A percentile compares a stretch with the other conserved stretches of the same genome.
Evolutionary conservation across 1,140 invertebrate species (phyloP).

Genomic region (Drosophila serrata): DNA sequence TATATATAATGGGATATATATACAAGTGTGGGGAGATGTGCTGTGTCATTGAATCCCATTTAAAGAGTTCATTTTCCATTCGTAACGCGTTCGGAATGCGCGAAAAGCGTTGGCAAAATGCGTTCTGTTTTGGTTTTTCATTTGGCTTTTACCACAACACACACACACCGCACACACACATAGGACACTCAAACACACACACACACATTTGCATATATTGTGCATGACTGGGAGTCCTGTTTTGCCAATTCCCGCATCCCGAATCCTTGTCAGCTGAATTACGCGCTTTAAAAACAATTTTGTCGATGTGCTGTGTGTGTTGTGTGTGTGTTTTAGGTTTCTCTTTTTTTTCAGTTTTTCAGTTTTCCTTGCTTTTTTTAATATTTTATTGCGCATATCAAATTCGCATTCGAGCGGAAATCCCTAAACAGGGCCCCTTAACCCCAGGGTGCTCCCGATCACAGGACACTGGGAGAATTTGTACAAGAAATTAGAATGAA

Average conservation of each 20-base stretch:
- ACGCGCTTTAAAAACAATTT: slow-evolving; percentile 83
- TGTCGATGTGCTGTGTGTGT: slow-evolving; percentile 61
- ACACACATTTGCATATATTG: slow-evolving; percentile 29
- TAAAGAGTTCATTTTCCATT: slow-evolving; percentile 79
- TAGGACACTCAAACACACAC: slow-evolving; percentile 14
- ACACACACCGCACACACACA: slow-evolving; percentile 2
- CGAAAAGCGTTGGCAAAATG: slow-evolving; percentile 50
- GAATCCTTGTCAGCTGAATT: slow-evolving; percentile 69
- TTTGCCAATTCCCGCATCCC: neutral
- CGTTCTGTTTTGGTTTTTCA: slow-evolving; percentile 52
- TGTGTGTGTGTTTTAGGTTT: slow-evolving; percentile 40
- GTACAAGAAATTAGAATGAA: neutral
- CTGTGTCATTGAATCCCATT: slow-evolving; percentile 58
- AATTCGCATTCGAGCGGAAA: slow-evolving; percentile 82
- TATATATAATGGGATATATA: neutral
- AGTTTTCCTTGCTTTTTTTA: slow-evolving; percentile 15
- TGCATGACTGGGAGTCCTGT: slow-evolving; percentile 32
- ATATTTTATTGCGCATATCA: slow-evolving; percentile 83
- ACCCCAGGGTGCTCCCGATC: neutral
- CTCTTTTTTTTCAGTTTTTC: neutral
- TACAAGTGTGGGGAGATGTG: neutral
- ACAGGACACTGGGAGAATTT: slow-evolving; percentile 5
- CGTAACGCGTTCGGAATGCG: slow-evolving; percentile 64
- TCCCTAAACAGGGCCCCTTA: slow-evolving; percentile 73
- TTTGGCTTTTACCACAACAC: slow-evolving; percentile 48